Base-by-base conservation (phyloP, 23 tunicate genomes). In the Ciona savignyi region DNA sequence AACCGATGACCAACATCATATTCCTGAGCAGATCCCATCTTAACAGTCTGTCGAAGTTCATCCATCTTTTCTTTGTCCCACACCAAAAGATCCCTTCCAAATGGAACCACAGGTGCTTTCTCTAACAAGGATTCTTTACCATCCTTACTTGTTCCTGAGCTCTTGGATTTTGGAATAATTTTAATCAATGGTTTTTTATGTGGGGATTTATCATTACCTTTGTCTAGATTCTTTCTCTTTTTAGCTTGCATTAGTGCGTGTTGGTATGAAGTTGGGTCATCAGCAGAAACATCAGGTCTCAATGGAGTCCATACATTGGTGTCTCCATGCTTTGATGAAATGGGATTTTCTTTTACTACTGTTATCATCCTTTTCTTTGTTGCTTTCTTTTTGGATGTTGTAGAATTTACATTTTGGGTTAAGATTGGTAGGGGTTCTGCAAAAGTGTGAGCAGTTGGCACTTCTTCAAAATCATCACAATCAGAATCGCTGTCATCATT, bases 391-490 rank as follows among this genome's bases (percentile, higher is more conserved):
- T 51, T 22, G 1, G 51, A n/a, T 31, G 24, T 72, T 42, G 65
- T 0, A 1, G 33, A 22, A 70, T 72, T 71, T 11, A 20, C 61
- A 2, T 51, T 60, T 63, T 78, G 84, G 9, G 9, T 9, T 42
- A 42, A 42, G 56, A 42, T 42, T 42, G 56, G 56, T 15, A 42
- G 15, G 15, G 56, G 56, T 42, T 42, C 56, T 15, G 15, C 56
- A 42, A 42, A 42, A 42, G 11, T 6, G 9, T 42, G 56, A 42
- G 56, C 56, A 15, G 56, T 42, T 68, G 81, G 85, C 28, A 89
- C 96, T 71, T 89, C 96, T 26, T 63, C 78, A 68, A 89, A 89
- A 25, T 87, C 95, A 78, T 83, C 89, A 79, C 33, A 34, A 74
- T 79, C 84, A 2, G 65, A 61, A 20, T 76, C 81, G 61, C 68